Percentiles rank a stretch among this genome's conserved stretches.
phyloP scores from a whole-genome alignment of 2,113 vertebrate genomes.

The Dinomys branickii region DNA sequence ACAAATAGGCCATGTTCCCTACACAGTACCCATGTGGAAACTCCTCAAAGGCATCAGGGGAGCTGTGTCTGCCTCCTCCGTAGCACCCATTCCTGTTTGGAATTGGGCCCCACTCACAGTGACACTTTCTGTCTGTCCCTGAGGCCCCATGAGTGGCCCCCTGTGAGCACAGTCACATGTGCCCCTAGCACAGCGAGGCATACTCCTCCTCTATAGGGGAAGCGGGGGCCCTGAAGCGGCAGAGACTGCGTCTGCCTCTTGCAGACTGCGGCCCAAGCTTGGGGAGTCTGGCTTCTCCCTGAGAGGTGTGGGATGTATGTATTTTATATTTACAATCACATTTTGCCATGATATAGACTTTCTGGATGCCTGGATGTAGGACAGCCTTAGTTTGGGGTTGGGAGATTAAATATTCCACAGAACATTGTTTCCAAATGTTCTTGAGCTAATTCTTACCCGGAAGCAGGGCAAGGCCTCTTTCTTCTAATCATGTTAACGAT shows the following conservation, averaged over 20 bases:
- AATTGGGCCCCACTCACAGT: neutral
- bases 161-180: neutral
- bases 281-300: neutral
- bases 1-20: neutral
- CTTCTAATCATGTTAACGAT: neutral
- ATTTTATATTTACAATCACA: neutral
- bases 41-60: rapidly evolving
- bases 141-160: neutral
- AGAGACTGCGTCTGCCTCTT: neutral
- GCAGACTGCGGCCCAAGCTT: neutral
- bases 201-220: neutral
- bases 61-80: neutral
- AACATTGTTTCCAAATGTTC: neutral
- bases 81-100: rapidly evolving
- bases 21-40: rapidly evolving
- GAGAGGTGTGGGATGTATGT: neutral
- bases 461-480: neutral
- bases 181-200: neutral
- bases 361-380: neutral
- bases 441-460: rapidly evolving
- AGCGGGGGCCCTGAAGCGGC: neutral
- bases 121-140: neutral
- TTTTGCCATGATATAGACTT: neutral
- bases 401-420: neutral
- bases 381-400: neutral